Evolutionary conservation across 2,797 vertebrate species (phyloP), one percentile per base, ranked within the genome.

Genomic region (Dipus sagitta): DNA sequence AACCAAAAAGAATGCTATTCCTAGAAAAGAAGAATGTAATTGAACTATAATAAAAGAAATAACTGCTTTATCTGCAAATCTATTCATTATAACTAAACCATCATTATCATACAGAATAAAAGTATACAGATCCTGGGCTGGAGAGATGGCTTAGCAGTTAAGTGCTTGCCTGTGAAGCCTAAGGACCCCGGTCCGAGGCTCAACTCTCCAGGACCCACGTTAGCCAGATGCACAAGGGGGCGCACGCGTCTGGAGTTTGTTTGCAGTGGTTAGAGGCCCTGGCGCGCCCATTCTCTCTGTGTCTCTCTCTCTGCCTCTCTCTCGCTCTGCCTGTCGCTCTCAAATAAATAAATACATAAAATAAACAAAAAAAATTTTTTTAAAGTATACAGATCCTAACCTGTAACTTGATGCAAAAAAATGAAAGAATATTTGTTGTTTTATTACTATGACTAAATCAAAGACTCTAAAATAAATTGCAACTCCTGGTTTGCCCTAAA

Each of bases 381-480:
- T n/a, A 90, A 30, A 95, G 28, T 67, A 90, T 76, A 3, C 20
- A 65, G 17, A 90, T 75, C 54, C 30, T 77, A 64, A 93, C 71
- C 30, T 84, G 20, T 18, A 93, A 38, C 68, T 38, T 64, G 14
- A 88, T 64, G 26, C 85, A 94, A 87, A 24, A 24, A 32, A 74
- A 89, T 81, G 24, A 15, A 85, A 88, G 30, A 62, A 3, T 47
- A 91, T 93, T 32, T 93, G 30, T 5, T 72, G 84, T 62, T 96
- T 6, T 58, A 87, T 78, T 92, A 78, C 52, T 71, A 2, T 80
- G 13, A 89, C 32, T 82, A 87, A 89, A 32, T 9, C 68, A 95
- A 17, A 72, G 30, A 94, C 91, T 79, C 13, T 4, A 93, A 89
- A 96, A 47, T 65, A 70, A 94, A 12, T 52, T 32, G 30, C 30